Evolutionary conservation across 1,140 invertebrate genomes (phyloP), one percentile per base, ranked within the genome.

Genomic region (Drosophila nikananu): DNA sequence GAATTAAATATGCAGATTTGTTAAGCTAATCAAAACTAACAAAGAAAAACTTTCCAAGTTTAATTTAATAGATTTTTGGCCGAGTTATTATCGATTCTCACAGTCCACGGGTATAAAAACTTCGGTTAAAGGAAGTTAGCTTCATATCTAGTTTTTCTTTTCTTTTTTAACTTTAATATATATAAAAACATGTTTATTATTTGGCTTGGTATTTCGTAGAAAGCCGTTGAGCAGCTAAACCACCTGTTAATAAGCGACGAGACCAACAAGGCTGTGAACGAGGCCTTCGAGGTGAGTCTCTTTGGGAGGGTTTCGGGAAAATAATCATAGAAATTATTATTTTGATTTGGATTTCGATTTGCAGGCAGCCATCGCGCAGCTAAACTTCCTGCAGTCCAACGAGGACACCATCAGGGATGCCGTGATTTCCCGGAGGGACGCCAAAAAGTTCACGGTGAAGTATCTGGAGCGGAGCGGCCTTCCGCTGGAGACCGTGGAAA

Each of bases 311-410:
- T 19, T 21, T 54, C 12, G 27, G n/a, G 12, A 13, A 9, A 52
- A 8, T 21, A 19, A 52, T 30, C 25, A 13, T 4, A 5, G 1
- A 19, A 19, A 19, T 8, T 5, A 32, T 32, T 12, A 51, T 15
- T 19, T 52, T 2, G 2, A 17, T n/a, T 27, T 27, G 1, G 10
- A 32, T 19, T 32, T 19, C 2, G 9, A 30, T 52, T 41, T 41
- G n/a, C 77, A 97, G 96, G 95, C 95, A 66, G 95, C 96, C 46
- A 94, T 97, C 2, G 89, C 93, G 54, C 93, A 94, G 48, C 93
- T 97, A 23, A 96, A 96, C 77, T 93, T 86, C 9, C 92, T 97
- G 25, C 97, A 97, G 92, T 95, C 95, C 23, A 97, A 97, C 93
- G 94, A 95, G 39, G 92, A 94, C 3, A 93, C 93, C n/a, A 82